These are phyloP conservation scores for Aldabrachelys gigantea DNA, from an alignment of 2,113 vertebrate genomes.

Conservation along the genomic window DNA sequence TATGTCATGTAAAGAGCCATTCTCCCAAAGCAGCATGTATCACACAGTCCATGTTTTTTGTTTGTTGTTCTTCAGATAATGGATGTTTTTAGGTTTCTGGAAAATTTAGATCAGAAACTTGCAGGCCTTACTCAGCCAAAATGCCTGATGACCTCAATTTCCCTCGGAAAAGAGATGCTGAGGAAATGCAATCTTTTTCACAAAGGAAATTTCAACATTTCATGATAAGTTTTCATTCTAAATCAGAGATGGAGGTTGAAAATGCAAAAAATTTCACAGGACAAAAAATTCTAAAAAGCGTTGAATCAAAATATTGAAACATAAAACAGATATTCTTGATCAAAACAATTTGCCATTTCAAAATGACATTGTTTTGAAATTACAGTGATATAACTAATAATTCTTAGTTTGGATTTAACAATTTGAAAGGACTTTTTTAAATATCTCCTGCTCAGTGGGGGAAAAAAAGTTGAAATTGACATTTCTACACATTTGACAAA, in stretches of 20 bases:
- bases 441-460: neutral
- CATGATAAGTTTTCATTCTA: neutral
- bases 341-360: neutral
- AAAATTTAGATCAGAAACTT: neutral
- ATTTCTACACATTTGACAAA: neutral
- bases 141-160: neutral
- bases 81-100: neutral
- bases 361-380: neutral
- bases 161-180: neutral
- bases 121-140: neutral
- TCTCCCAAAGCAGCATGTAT: neutral
- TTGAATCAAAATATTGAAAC: neutral
- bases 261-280: neutral
- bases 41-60: rapidly evolving
- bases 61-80: neutral
- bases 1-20: neutral
- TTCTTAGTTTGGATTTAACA: neutral
- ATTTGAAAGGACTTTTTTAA: neutral
- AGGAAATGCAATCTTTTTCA: neutral
- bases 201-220: neutral
- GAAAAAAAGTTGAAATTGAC: neutral
- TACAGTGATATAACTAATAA: neutral
- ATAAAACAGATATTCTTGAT: neutral
- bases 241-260: neutral
- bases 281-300: neutral